Conservation (phyloP, 2,888 invertebrate genomes). For the Rotaria magnacalcarata region DNA sequence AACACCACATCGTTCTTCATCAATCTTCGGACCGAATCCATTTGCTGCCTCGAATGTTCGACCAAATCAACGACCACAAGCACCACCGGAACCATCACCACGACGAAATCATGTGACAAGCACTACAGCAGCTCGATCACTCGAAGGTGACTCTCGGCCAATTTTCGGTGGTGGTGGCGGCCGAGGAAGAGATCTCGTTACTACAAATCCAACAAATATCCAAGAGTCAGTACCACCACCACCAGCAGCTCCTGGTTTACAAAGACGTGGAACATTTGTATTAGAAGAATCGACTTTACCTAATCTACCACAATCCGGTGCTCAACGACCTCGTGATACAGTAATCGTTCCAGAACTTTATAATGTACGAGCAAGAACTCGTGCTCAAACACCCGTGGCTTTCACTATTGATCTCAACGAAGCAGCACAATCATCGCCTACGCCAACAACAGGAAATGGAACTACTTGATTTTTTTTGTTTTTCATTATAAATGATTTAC, state of each 20-base stretch:
- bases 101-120: slow-evolving; percentile 51
- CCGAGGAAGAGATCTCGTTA: slow-evolving; percentile 49
- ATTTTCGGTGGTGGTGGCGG: slow-evolving; percentile 58
- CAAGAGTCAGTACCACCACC: slow-evolving; percentile 51
- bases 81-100: slow-evolving; percentile 50
- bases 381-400: slow-evolving; percentile 44
- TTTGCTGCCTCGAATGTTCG: not conserved
- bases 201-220: slow-evolving; percentile 51
- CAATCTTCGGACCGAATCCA: slow-evolving; percentile 28
- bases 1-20: not conserved
- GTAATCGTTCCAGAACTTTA: slow-evolving; percentile 41
- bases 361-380: slow-evolving; percentile 38
- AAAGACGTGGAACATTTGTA: slow-evolving; percentile 44
- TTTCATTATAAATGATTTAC: too few relatives aligned
- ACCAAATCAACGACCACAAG: slow-evolving; percentile 19
- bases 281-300: not conserved
- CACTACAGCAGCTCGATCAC: not conserved
- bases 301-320: slow-evolving; percentile 33
- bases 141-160: not conserved
- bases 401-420: slow-evolving; percentile 43
- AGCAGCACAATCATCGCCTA: not conserved
- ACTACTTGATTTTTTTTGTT: too few relatives aligned
- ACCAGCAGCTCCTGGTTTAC: slow-evolving; percentile 37
- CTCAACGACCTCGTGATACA: slow-evolving; percentile 14
- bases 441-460: too few relatives aligned